These are phyloP conservation scores for Lasioglossum baleicum DNA, from an alignment of 1,140 invertebrate genomes.

Conservation along the genomic window DNA sequence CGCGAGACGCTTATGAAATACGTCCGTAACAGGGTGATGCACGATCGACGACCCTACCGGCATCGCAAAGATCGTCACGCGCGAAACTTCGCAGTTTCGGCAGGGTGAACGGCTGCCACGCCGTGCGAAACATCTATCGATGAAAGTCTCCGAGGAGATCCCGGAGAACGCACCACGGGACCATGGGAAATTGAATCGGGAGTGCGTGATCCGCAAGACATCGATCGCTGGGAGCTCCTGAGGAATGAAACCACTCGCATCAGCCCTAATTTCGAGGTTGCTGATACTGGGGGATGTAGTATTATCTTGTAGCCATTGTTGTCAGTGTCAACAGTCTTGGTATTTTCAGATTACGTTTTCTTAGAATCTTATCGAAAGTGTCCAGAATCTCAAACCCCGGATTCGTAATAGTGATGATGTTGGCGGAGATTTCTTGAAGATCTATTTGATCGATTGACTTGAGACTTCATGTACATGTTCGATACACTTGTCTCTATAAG, in stretches of 20 bases:
- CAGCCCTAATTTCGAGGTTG: background rate
- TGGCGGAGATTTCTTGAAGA: too few relatives aligned
- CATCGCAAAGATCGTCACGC: constrained; percentile 15
- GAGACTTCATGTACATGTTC: too few relatives aligned
- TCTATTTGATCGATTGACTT: too few relatives aligned
- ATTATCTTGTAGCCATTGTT: too few relatives aligned
- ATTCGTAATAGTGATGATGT: too few relatives aligned
- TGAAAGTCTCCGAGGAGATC: background rate
- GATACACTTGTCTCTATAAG: too few relatives aligned
- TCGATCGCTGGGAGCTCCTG: background rate
- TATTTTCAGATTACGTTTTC: too few relatives aligned
- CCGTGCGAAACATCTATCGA: constrained; percentile 41
- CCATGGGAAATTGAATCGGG: constrained; percentile 38
- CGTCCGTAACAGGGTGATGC: constrained; percentile 21
- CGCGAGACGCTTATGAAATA: constrained; percentile 17
- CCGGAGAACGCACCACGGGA: background rate
- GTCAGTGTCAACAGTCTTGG: too few relatives aligned
- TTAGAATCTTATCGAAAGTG: too few relatives aligned
- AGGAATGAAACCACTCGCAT: constrained; percentile 3
- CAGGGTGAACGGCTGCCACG: background rate
- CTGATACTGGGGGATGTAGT: background rate
- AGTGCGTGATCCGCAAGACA: constrained; percentile 20
- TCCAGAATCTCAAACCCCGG: too few relatives aligned
- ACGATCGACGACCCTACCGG: background rate
- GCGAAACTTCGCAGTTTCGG: background rate